A percentile compares a stretch with the other conserved stretches of the same genome.
phyloP scores from a whole-genome alignment of 2,113 vertebrate species.

The Galbula dea region DNA sequence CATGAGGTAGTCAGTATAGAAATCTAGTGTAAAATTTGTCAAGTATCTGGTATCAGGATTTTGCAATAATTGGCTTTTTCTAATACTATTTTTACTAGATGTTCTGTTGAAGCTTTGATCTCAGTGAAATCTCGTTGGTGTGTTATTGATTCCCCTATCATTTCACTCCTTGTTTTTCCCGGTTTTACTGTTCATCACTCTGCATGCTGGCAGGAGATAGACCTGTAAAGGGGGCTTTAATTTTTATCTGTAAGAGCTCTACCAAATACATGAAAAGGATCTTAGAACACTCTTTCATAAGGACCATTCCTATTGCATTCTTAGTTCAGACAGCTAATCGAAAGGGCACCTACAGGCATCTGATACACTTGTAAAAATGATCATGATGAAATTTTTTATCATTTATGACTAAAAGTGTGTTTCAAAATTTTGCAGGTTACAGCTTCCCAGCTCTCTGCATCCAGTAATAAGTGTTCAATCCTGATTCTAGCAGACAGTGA shows the following conservation, averaged over 20 bases:
- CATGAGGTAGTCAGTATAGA: background rate
- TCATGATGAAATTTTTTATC: background rate
- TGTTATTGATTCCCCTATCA: background rate
- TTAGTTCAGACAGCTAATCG: background rate
- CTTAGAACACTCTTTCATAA: background rate
- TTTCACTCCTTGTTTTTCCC: background rate
- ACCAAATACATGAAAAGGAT: background rate
- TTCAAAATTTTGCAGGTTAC: constrained; percentile 82
- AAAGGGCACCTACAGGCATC: background rate
- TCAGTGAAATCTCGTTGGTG: background rate
- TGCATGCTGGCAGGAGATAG: background rate
- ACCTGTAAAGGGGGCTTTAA: background rate
- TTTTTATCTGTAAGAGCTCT: background rate
- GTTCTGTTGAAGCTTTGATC: background rate
- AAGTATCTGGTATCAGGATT: background rate
- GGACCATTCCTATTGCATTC: background rate
- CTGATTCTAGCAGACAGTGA: constrained; percentile 94
- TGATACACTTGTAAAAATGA: background rate
- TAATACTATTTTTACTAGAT: background rate
- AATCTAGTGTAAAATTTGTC: background rate
- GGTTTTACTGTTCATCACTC: background rate
- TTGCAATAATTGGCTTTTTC: background rate
- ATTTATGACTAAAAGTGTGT: background rate
- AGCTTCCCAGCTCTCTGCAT: constrained; percentile 89
- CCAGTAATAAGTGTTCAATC: constrained; percentile 90